These are phyloP conservation scores for Melieria omissa DNA, from an alignment of 2,888 invertebrate genomes.

Conservation along the genomic window DNA sequence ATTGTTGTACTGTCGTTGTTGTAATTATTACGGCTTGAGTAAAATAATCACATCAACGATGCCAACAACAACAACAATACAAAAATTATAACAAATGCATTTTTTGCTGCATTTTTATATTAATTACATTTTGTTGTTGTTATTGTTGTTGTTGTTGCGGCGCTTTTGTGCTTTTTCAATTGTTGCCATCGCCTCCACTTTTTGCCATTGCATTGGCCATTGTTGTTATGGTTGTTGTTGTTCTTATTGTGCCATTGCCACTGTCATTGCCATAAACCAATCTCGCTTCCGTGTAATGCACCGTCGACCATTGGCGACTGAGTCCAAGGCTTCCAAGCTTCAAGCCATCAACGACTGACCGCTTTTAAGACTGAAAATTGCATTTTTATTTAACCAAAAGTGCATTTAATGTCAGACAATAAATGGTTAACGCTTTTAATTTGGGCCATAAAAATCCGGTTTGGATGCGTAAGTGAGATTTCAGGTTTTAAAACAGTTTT, in stretches of 20 bases:
- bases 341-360: too few relatives aligned
- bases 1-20: not conserved
- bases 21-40: not conserved
- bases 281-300: too few relatives aligned
- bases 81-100: not conserved
- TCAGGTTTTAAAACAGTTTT: too few relatives aligned
- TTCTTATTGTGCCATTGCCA: too few relatives aligned
- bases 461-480: too few relatives aligned
- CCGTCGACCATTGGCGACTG: too few relatives aligned
- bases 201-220: not conserved
- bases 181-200: not conserved
- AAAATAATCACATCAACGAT: conserved; percentile 10
- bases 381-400: not conserved
- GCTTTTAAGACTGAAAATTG: not conserved
- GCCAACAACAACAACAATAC: not conserved
- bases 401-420: not conserved
- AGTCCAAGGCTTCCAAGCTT: too few relatives aligned
- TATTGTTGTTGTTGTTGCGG: not conserved
- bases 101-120: not conserved
- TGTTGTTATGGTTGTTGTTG: too few relatives aligned
- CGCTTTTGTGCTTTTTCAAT: not conserved
- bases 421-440: too few relatives aligned
- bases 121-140: conserved; percentile 6
- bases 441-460: too few relatives aligned
- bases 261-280: too few relatives aligned